Base-by-base conservation (phyloP, 2,888 invertebrate genomes). In the Sturmia bella region DNA sequence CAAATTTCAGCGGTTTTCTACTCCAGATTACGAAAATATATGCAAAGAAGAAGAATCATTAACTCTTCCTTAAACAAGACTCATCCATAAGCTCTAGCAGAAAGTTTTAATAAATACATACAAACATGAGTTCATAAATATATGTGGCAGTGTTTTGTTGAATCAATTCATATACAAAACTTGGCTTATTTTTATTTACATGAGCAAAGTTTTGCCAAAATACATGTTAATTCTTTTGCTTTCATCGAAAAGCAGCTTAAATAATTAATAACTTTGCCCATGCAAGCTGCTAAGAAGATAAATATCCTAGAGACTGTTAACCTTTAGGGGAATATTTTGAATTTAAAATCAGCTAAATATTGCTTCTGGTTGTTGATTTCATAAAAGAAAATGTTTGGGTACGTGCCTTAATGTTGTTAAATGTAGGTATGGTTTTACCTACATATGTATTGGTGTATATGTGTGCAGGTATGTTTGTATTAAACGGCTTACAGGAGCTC, bases 271-370 rank as follows among this genome's bases (percentile, higher is more conserved):
- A 48, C 2, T 57, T 37, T 37, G 13, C 19, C 21, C 5, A n/a
- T 17, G 5, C 39, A 39, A 39, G 11, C n/a, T 52, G 15, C 12
- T 12, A 6, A 21, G 0, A 12, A 7, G 13, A 32, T 32, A 19
- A 56, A 32, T 56, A 69, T 24, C 54, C 56, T 21, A 32, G 37
- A 56, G 56, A 45, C 27, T 32, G n/a, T 45, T 1, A 57, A 9
- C 48, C 21, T 7, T 43, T 9, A 37, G 57, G 59, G 21, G 50
- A 50, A 17, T 41, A 59, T 15, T 50, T 50, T 59, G 48, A 45
- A 70, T 70, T 24, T 48, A 59, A 59, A 57, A 57, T 57, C 15
- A 50, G 21, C 50, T 50, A n/a, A 59, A 48, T 15, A 13, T 7
- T 50, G 50, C 50, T 17, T 24, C 24, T 17, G 13, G 17, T 24